These are phyloP conservation scores for Centropristis striata DNA, from an alignment of 2,113 vertebrate species.

Conservation along the genomic window DNA sequence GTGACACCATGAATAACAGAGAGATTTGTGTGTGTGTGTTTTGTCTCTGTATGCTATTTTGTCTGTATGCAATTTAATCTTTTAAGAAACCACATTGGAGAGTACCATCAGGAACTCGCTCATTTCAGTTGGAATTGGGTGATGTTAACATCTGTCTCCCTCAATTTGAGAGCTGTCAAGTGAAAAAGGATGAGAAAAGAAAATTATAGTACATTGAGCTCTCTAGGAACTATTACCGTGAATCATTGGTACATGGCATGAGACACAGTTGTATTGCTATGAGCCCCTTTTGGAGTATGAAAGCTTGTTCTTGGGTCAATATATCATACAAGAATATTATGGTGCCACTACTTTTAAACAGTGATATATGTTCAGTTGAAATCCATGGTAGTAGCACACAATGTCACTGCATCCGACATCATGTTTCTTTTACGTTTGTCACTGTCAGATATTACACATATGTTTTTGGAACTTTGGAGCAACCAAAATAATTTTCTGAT, in stretches of 20 bases:
- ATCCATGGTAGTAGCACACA: conserved; percentile 1
- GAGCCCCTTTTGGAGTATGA: neutral
- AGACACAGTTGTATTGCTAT: neutral
- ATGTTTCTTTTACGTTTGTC: neutral
- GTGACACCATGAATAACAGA: neutral
- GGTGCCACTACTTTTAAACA: neutral
- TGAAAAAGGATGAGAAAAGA: neutral
- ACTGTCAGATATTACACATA: neutral
- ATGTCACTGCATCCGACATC: neutral
- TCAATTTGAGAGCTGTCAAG: neutral
- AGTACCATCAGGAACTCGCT: neutral
- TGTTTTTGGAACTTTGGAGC: neutral
- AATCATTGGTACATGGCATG: neutral
- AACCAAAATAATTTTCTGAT: neutral
- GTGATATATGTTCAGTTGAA: neutral
- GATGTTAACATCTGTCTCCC: neutral
- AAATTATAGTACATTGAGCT: neutral
- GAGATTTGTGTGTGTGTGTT: neutral
- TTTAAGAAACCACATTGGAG: neutral
- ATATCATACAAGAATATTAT: neutral
- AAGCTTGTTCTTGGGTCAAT: neutral
- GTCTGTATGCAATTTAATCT: neutral
- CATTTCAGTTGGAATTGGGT: neutral
- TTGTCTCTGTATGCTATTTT: neutral
- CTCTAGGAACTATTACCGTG: neutral